These are phyloP conservation scores for Ectropis grisescens DNA, from an alignment of 1,140 invertebrate genomes.

Conservation along the genomic window DNA sequence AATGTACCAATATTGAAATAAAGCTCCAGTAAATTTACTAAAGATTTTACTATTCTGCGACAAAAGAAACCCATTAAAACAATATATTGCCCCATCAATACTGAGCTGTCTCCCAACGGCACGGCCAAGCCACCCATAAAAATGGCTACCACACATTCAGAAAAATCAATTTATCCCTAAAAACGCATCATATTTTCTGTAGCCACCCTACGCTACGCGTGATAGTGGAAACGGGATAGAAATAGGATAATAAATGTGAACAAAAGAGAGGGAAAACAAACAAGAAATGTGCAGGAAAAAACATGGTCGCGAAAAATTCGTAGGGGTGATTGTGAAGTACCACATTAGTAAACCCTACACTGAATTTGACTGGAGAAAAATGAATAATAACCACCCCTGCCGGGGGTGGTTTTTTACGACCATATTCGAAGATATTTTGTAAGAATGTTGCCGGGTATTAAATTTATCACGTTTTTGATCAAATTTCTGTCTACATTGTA, in stretches of 20 bases:
- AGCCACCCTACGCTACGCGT: conserved; percentile 37
- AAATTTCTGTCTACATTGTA: too few species aligned
- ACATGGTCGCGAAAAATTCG: conserved; percentile 58
- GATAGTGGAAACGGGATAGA: conserved; percentile 31
- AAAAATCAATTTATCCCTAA: conserved; percentile 64
- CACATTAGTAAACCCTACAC: conserved; percentile 50
- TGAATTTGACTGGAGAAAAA: conserved; percentile 54
- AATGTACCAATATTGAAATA: too few species aligned
- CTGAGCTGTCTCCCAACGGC: too few species aligned
- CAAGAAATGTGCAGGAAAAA: conserved; percentile 58
- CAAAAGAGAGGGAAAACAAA: conserved; percentile 35
- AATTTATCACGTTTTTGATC: background rate
- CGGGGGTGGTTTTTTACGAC: conserved; percentile 32
- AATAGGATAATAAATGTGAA: conserved; percentile 2
- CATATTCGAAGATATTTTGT: conserved; percentile 33
- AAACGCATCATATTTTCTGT: conserved; percentile 61
- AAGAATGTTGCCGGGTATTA: conserved; percentile 7
- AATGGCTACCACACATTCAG: conserved; percentile 51
- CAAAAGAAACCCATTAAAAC: too few species aligned
- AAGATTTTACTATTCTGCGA: too few species aligned
- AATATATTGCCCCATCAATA: too few species aligned
- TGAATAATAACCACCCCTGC: conserved; percentile 51
- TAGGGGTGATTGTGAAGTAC: conserved; percentile 54
- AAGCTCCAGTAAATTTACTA: too few species aligned
- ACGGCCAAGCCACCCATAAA: conserved; percentile 9